Conservation (phyloP, 2,797 vertebrate genomes). For the Danio choprae region DNA sequence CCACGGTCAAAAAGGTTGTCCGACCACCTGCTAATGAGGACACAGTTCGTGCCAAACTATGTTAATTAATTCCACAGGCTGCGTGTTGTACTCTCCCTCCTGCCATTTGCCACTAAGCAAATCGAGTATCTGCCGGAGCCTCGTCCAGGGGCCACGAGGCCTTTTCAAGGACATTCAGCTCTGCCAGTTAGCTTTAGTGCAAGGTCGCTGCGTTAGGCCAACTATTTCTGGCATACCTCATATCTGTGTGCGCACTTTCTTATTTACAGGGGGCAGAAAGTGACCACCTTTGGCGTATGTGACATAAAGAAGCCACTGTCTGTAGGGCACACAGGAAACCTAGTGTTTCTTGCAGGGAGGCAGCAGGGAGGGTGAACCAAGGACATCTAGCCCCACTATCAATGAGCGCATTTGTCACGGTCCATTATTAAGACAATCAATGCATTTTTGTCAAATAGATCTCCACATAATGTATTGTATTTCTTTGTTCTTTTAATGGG, state of each 20-base stretch:
- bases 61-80: slow-evolving; percentile 71
- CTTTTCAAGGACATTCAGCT: slow-evolving; percentile 69
- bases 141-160: slow-evolving; percentile 58
- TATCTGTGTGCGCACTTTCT: slow-evolving; percentile 65
- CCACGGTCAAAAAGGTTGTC: slow-evolving; percentile 67
- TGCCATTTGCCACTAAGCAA: slow-evolving; percentile 67
- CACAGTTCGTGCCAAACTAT: slow-evolving; percentile 73
- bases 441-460: slow-evolving; percentile 73
- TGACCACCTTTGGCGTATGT: slow-evolving; percentile 68
- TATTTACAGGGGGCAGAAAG: slow-evolving; percentile 42
- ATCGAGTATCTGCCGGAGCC: slow-evolving; percentile 63
- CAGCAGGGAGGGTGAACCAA: slow-evolving; percentile 65
- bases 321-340: slow-evolving; percentile 63
- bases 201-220: slow-evolving; percentile 64
- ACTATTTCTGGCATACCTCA: slow-evolving; percentile 73
- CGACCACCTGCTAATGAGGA: slow-evolving; percentile 61
- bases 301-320: slow-evolving; percentile 67
- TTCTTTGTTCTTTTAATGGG: slow-evolving; percentile 73
- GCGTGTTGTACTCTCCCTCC: slow-evolving; percentile 31
- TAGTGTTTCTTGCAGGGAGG: slow-evolving; percentile 66
- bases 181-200: slow-evolving; percentile 71
- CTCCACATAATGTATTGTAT: slow-evolving; percentile 67
- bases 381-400: slow-evolving; percentile 68
- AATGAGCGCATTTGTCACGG: slow-evolving; percentile 76
- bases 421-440: slow-evolving; percentile 78